These are phyloP conservation scores for Dicrurus megarhynchus DNA, from an alignment of 2,113 vertebrate species.

Conservation along the genomic window DNA sequence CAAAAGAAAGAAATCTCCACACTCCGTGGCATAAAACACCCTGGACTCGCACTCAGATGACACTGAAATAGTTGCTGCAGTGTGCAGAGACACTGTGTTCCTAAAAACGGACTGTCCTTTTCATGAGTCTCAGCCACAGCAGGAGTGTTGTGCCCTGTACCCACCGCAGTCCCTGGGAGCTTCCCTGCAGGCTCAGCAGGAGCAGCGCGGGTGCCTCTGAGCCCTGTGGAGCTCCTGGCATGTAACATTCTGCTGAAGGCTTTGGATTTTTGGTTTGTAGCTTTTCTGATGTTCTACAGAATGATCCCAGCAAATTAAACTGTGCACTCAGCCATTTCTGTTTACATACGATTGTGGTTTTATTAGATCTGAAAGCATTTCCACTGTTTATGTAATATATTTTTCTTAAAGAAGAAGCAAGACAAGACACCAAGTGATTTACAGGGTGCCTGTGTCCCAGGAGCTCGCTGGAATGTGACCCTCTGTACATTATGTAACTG, in stretches of 20 bases:
- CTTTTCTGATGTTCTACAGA: background rate
- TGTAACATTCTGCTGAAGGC: background rate
- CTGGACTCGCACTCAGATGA: background rate
- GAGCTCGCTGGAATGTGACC: background rate
- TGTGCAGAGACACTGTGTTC: background rate
- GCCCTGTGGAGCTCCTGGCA: background rate
- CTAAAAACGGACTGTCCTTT: background rate
- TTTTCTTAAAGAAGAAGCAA: background rate
- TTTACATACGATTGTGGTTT: fast-evolving
- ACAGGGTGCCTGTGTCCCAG: background rate
- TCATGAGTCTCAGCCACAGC: background rate
- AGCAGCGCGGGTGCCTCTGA: background rate
- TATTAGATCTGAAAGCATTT: background rate
- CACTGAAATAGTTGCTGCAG: background rate
- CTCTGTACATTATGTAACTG: background rate
- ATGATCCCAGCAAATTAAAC: background rate
- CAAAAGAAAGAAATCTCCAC: background rate
- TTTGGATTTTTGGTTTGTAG: background rate
- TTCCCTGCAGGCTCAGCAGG: background rate
- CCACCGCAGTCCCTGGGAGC: background rate
- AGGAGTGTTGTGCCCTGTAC: background rate
- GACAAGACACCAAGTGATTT: background rate
- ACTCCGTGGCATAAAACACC: background rate
- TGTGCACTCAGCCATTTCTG: background rate
- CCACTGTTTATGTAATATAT: background rate